phyloP scores from a whole-genome alignment of 2,797 vertebrate genomes.

The Alcedo atthis region DNA sequence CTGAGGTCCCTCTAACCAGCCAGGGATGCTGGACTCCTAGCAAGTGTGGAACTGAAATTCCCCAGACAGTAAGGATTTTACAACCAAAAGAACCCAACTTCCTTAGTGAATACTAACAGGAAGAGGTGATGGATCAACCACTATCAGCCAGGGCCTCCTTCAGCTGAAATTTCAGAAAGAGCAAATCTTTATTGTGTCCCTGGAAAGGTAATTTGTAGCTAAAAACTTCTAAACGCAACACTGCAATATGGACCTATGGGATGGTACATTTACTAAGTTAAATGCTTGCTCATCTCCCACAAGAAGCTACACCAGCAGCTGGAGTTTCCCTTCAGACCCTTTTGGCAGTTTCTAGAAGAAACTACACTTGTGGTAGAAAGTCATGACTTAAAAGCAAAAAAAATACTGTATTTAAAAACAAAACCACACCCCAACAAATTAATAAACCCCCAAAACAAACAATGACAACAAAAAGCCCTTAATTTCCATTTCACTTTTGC shows the following conservation, averaged over 20 bases:
- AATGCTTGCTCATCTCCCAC: not conserved
- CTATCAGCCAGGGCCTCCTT: not conserved
- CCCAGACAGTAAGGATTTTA: not conserved
- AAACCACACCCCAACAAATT: not conserved
- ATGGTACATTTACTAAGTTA: not conserved
- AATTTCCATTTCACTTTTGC: not conserved
- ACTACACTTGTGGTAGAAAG: not conserved
- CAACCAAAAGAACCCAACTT: not conserved
- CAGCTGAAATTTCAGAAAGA: not conserved
- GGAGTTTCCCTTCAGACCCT: not conserved
- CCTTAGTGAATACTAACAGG: not conserved
- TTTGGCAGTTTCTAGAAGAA: not conserved
- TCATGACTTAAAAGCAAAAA: not conserved
- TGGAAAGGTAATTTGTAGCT: not conserved
- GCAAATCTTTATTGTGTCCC: not conserved
- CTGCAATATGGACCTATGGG: rapidly evolving
- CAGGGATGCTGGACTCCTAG: not conserved
- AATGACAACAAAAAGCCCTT: not conserved
- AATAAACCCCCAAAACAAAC: not conserved
- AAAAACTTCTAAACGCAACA: not conserved
- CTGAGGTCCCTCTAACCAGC: not conserved
- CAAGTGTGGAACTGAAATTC: not conserved
- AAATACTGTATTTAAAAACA: not conserved
- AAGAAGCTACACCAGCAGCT: not conserved
- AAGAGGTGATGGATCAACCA: not conserved